phyloP scores from a whole-genome alignment of 2,888 invertebrate species.

The Hydrotaea cyrtoneurina region DNA sequence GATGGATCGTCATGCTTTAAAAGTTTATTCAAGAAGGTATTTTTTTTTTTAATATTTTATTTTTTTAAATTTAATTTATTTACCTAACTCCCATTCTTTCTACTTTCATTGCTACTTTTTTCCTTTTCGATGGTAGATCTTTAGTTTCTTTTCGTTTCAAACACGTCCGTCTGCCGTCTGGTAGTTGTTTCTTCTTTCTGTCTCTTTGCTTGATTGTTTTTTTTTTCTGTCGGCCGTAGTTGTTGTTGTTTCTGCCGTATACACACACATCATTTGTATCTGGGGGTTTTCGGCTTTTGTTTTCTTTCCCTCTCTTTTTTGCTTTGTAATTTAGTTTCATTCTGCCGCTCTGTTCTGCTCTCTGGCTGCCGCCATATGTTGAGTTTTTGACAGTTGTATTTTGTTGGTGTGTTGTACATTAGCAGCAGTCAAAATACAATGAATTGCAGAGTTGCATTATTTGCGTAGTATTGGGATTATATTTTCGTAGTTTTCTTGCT shows the following conservation, averaged over 20 bases:
- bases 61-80: slow-evolving; percentile 47
- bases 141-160: neutral
- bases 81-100: slow-evolving; percentile 22
- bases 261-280: slow-evolving; percentile 41
- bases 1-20: slow-evolving; percentile 90
- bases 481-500: neutral
- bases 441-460: slow-evolving; percentile 15
- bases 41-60: slow-evolving; percentile 80
- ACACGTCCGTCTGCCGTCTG: neutral
- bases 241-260: slow-evolving; percentile 44
- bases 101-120: neutral
- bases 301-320: slow-evolving; percentile 38
- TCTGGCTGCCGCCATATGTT: slow-evolving; percentile 4
- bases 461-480: neutral
- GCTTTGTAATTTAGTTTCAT: slow-evolving; percentile 11
- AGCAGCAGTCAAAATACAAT: neutral
- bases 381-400: neutral
- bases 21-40: slow-evolving; percentile 91
- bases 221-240: slow-evolving; percentile 77
- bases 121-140: neutral
- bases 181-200: slow-evolving; percentile 35
- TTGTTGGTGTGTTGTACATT: neutral
- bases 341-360: neutral
- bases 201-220: slow-evolving; percentile 49
- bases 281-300: slow-evolving; percentile 51